phyloP scores from a whole-genome alignment of 1,140 invertebrate species.

The Glossosoma conforme region DNA sequence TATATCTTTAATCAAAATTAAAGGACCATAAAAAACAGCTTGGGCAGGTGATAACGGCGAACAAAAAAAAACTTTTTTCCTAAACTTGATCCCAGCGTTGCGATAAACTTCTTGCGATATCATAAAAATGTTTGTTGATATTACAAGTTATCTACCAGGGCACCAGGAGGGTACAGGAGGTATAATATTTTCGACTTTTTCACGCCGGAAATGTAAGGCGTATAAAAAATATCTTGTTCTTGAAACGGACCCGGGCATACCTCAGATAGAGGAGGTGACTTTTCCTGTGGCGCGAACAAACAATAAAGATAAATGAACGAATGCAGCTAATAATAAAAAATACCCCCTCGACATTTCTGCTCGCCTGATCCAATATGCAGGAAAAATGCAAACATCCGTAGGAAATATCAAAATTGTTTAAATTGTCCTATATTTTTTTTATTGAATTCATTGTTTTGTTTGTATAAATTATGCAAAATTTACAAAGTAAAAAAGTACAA shows the following conservation, averaged over 20 bases:
- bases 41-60: conserved; percentile 26
- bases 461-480: no score
- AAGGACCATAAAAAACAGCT: conserved; percentile 12
- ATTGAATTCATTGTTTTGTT: no score
- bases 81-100: conserved; percentile 11
- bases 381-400: no score
- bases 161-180: conserved; percentile 4
- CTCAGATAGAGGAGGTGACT: conserved; percentile 17
- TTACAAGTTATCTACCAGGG: conserved; percentile 25
- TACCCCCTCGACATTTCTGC: no score
- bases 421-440: no score
- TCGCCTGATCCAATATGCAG: no score
- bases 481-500: no score
- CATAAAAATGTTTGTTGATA: conserved; percentile 31
- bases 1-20: no score
- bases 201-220: conserved; percentile 25
- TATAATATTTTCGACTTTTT: conserved; percentile 22
- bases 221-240: conserved; percentile 23
- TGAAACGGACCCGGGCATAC: conserved; percentile 16
- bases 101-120: conserved; percentile 28
- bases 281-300: conserved; percentile 19
- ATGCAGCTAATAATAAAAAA: no score
- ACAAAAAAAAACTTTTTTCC: conserved; percentile 17
- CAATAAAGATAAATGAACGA: no score
- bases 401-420: no score